Base-by-base conservation (phyloP, 2,888 invertebrate species). In the Baccha elongata region DNA sequence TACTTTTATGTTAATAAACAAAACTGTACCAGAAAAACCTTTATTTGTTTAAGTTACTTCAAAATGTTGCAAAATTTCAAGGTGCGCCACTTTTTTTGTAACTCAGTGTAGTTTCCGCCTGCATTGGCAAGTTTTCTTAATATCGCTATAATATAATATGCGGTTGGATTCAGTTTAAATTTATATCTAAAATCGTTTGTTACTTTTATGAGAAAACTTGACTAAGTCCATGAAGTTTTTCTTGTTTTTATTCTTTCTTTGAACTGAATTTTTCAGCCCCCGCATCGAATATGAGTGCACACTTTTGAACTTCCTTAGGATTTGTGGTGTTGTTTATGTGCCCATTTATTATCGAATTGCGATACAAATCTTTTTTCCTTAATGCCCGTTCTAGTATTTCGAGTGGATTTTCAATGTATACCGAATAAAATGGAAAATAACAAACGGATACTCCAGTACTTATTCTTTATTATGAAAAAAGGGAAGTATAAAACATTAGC, bases 341-440 rank as follows among this genome's bases (percentile, higher is more conserved):
- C 19, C 40, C 23, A 58, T 58, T 58, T 58, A 58, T 23, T 58
- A 35, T 58, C 40, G 10, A 58, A 58, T 58, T 58, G 58, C 40
- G 58, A 58, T 58, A 58, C 58, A 58, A 40, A 40, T 58, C 40
- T 58, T 58, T 40, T 58, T 40, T 10, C 15, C 10, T 5, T n/a
- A 21, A 35, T 37, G 37, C 23, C 37, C 37, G n/a, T 13, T 6
- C 8, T 6, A 58, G 40, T 26, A 23, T 58, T 58, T 26, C 23
- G 5, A 58, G 40, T 58, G 26, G 58, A 58, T 58, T 58, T 40
- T 58, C 15, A 58, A 58, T 58, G 40, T 26, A 58, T 58, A 15
- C 15, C 40, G 15, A 58, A 40, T 58, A 58, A 58, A 40, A 15
- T 15, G 23, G 23, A 37, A 40, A 55, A 21, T 23, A 37, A 15